Evolutionary conservation across 2,888 invertebrate species (phyloP).

Genomic region (Trichogramma evanescens): DNA sequence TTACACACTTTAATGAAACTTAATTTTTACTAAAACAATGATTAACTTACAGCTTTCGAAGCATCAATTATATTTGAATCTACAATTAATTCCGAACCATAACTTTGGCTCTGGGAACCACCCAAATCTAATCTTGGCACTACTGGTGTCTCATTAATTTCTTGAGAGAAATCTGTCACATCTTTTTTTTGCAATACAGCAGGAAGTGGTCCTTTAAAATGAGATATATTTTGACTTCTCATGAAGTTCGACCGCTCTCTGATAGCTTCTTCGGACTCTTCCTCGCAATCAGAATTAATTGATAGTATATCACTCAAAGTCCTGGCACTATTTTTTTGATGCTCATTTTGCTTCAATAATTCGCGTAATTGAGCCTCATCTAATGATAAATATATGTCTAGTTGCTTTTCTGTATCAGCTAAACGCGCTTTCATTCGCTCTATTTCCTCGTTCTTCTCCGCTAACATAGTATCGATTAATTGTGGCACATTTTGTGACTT

Average conservation of each 20-base stretch:
- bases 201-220: conserved; percentile 26
- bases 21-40: background rate
- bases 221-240: conserved; percentile 32
- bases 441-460: conserved; percentile 66
- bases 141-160: conserved; percentile 20
- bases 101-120: conserved; percentile 26
- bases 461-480: conserved; percentile 57
- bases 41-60: conserved; percentile 15
- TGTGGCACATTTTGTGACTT: conserved; percentile 50
- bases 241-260: conserved; percentile 32
- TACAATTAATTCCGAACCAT: background rate
- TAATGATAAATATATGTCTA: conserved; percentile 53
- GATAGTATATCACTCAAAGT: conserved; percentile 68
- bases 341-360: conserved; percentile 42
- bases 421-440: conserved; percentile 56
- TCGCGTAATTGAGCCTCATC: conserved; percentile 53
- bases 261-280: conserved; percentile 45
- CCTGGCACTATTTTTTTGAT: conserved; percentile 57
- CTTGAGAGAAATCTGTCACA: conserved; percentile 12
- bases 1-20: background rate
- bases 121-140: conserved; percentile 38
- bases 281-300: conserved; percentile 63
- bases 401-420: conserved; percentile 51
- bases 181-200: conserved; percentile 7
- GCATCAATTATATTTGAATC: conserved; percentile 11